Evolutionary conservation across 2,888 invertebrate species (phyloP).

Genomic region (Cerastis rubricosa): DNA sequence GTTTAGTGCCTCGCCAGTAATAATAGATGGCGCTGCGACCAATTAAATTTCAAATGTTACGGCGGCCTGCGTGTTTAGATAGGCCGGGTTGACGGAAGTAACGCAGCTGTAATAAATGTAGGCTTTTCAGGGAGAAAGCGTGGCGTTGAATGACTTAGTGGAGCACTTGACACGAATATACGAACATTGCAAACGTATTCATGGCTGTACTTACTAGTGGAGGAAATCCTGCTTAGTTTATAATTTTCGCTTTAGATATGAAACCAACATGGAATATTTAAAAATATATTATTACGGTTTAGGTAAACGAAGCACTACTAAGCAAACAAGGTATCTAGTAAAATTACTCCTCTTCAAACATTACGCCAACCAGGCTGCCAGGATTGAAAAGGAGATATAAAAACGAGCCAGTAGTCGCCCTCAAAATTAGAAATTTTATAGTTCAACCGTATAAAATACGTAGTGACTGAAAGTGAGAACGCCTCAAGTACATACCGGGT

Average conservation of each 20-base stretch:
- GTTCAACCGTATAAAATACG: conserved; percentile 70
- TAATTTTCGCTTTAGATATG: conserved; percentile 1
- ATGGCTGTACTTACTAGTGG: conserved; percentile 12
- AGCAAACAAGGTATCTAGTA: background rate
- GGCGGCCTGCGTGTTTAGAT: conserved; percentile 64
- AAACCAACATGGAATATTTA: background rate
- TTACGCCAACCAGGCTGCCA: conserved; percentile 33
- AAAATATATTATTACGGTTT: background rate
- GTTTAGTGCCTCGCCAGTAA: conserved; percentile 68
- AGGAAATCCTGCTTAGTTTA: conserved; percentile 6
- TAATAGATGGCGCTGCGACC: conserved; percentile 80
- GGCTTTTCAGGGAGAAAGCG: conserved; percentile 55
- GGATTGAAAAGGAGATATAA: conserved; percentile 32
- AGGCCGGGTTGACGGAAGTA: conserved; percentile 60
- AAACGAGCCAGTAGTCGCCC: conserved; percentile 68
- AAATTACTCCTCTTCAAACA: conserved; percentile 16
- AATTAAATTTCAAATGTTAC: conserved; percentile 71
- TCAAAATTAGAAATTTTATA: conserved; percentile 78
- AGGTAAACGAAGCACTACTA: background rate
- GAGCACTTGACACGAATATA: conserved; percentile 56
- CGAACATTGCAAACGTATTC: conserved; percentile 37
- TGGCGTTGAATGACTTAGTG: conserved; percentile 46
- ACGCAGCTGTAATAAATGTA: conserved; percentile 62
- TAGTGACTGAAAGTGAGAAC: conserved; percentile 63
- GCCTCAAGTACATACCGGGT: conserved; percentile 68